Evolutionary conservation across 1,140 invertebrate species (phyloP), one percentile per base, ranked within the genome.

Genomic region (Drosophila malerkotliana): DNA sequence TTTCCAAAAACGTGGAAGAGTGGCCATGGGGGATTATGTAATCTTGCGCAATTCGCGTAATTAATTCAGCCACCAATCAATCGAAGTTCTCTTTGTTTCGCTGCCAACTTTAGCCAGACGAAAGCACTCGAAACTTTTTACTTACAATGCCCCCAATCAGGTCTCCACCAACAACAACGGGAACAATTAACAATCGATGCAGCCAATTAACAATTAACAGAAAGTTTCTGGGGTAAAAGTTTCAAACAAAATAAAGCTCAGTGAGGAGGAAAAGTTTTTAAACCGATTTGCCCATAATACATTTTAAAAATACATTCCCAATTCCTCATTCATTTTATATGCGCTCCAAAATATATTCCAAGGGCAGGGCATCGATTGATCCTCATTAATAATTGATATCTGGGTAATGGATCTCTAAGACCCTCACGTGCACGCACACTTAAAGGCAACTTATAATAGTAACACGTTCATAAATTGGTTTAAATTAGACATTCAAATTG

Each of bases 131-230:
- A 87, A 87, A 87, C 59, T 87, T 87, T 79, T 52, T 34, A 60
- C 62, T 78, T 26, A 61, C 60, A 74, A 62, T 53, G 45, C 47
- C 66, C 58, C 57, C 64, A 81, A 77, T 78, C 47, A 72, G 62
- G 64, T 62, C 55, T 24, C 44, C 58, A 39, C 52, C 71, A 56
- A 52, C 34, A 73, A 74, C 41, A 75, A 66, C 55, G 56, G 44
- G 62, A 59, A 73, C 66, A 82, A 87, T 88, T 82, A 87, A 82
- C 75, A 88, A 88, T 79, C 78, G 62, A 88, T 87, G 83, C 82
- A 77, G 78, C 82, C 81, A 84, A 87, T 87, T 87, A 85, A 84
- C 80, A 84, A 84, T 84, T 85, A 81, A 87, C 73, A 64, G 53
- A 72, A 77, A 77, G 49, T 64, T 75, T 55, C 18, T 41, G 10